Evolutionary conservation across 2,113 vertebrate species (phyloP).

Genomic region (Cyanoramphus novaezelandiae): DNA sequence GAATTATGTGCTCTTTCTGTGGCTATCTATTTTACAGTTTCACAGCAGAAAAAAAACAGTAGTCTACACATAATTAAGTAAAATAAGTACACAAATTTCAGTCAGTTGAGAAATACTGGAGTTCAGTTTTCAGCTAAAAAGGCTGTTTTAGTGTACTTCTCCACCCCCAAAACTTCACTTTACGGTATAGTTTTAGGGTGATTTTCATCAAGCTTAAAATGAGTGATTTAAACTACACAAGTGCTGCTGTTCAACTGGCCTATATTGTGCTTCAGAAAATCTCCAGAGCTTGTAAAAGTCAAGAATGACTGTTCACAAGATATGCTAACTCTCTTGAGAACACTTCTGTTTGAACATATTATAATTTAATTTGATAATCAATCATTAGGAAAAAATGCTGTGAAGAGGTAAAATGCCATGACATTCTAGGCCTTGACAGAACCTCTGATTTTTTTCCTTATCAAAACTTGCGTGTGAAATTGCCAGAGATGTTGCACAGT

Average conservation of each 20-base stretch:
- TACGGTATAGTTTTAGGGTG: background rate
- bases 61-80: background rate
- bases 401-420: background rate
- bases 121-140: background rate
- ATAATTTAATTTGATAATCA: background rate
- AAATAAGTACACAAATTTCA: background rate
- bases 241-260: background rate
- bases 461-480: background rate
- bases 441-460: background rate
- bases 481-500: background rate
- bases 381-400: background rate
- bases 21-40: background rate
- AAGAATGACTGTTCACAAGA: background rate
- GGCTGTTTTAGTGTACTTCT: background rate
- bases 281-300: background rate
- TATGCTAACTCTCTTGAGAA: background rate
- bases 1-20: background rate
- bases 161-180: accelerated
- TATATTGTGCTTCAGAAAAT: background rate
- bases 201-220: background rate
- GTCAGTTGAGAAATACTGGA: background rate
- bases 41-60: background rate
- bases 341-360: background rate
- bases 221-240: background rate
- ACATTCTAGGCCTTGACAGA: background rate